Evolutionary conservation across 2,888 invertebrate genomes (phyloP).

Genomic region (Agrotis puta): DNA sequence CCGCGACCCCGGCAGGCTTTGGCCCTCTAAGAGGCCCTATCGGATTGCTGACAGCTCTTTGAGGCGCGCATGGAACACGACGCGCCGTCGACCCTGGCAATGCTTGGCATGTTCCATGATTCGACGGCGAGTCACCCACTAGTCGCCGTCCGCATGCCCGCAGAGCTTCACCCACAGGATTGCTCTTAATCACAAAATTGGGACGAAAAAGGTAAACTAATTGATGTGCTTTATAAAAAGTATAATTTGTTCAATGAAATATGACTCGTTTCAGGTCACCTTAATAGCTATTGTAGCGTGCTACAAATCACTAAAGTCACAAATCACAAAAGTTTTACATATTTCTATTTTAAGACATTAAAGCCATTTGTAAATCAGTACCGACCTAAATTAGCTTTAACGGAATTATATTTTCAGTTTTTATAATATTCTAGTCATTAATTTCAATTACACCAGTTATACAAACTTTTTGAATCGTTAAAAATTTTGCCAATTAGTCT

Average conservation of each 20-base stretch:
- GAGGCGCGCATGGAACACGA: no score
- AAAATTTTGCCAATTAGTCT: constrained; percentile 12
- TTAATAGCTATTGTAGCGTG: constrained; percentile 20
- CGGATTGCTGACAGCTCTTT: no score
- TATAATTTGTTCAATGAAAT: neutral
- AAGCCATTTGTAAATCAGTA: neutral
- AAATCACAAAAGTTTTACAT: neutral
- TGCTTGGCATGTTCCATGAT: no score
- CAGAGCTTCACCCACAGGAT: no score
- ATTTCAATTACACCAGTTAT: constrained; percentile 33
- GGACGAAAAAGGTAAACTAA: no score
- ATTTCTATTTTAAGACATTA: neutral
- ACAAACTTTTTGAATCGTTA: constrained; percentile 17
- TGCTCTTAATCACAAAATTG: no score
- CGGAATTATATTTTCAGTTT: constrained; percentile 14
- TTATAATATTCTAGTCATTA: constrained; percentile 14
- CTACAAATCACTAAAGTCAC: constrained; percentile 9
- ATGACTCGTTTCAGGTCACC: neutral
- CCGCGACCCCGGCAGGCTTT: no score
- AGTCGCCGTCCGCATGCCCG: no score
- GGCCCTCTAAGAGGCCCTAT: no score
- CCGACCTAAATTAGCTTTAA: neutral
- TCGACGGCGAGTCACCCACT: no score
- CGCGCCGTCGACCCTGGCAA: no score
- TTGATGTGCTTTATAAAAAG: neutral